A percentile compares a stretch with the other conserved stretches of the same genome.
Evolutionary conservation across 2,113 vertebrate genomes (phyloP).

Genomic region (Lagopus leucura): DNA sequence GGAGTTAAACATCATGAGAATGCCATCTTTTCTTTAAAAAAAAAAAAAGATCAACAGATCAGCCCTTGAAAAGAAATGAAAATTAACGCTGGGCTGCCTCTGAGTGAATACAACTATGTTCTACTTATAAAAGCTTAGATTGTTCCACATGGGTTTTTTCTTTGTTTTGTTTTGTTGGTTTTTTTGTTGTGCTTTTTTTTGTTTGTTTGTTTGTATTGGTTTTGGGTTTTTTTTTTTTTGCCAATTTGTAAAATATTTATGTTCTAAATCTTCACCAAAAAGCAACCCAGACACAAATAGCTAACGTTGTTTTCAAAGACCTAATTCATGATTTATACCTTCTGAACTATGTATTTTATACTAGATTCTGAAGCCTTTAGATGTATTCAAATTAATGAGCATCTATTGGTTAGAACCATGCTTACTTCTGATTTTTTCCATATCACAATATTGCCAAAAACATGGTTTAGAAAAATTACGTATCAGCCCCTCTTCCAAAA

Average conservation of each 20-base stretch:
- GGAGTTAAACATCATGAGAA: neutral
- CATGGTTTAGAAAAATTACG: neutral
- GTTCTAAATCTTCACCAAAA: neutral
- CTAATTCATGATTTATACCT: neutral
- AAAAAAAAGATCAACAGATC: neutral
- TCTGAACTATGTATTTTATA: neutral
- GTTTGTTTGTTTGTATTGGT: no score
- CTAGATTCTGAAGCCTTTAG: neutral
- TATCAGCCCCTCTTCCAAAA: neutral
- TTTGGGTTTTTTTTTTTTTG: neutral
- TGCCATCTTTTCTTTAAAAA: neutral
- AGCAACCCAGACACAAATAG: neutral
- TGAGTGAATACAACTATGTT: neutral
- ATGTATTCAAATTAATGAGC: neutral
- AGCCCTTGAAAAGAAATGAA: neutral
- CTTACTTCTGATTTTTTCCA: neutral
- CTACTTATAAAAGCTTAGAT: neutral
- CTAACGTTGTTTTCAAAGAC: neutral
- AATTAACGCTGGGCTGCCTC: neutral
- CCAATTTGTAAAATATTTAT: neutral
- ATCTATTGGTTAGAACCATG: neutral
- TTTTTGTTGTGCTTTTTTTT: no score
- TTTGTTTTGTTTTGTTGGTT: neutral
- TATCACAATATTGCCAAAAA: neutral
- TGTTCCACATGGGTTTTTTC: neutral